Conservation (phyloP, 2,113 vertebrate genomes). For the Platysternon megacephalum region DNA sequence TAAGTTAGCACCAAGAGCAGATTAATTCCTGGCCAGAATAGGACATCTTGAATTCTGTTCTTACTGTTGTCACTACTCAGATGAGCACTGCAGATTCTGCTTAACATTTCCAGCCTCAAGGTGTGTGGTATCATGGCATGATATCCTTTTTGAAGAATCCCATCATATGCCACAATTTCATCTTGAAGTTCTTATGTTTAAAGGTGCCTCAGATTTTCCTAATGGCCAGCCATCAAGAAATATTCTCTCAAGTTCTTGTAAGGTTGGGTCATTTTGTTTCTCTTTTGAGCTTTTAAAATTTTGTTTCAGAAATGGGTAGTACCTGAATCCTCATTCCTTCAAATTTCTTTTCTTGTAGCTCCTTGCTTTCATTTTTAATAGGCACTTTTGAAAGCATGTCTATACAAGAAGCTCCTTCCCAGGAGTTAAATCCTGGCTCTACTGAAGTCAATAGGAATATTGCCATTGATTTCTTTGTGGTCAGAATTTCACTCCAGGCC, state of each 20-base stretch:
- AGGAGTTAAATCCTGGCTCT: not conserved
- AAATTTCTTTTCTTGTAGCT: not conserved
- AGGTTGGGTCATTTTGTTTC: not conserved
- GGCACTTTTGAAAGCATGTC: not conserved
- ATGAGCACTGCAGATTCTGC: rapidly evolving
- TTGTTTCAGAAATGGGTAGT: not conserved
- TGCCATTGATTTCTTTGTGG: rapidly evolving
- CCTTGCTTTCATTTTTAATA: not conserved
- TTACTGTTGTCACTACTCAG: not conserved
- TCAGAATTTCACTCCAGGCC: not conserved
- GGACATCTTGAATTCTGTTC: not conserved
- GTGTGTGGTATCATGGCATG: not conserved
- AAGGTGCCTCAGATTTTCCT: not conserved
- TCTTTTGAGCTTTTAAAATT: not conserved
- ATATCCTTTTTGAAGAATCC: not conserved
- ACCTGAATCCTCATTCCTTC: not conserved
- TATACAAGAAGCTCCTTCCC: not conserved
- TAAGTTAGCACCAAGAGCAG: not conserved
- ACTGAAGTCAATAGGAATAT: rapidly evolving
- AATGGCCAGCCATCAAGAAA: not conserved
- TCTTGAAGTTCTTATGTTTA: not conserved
- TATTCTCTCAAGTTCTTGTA: not conserved
- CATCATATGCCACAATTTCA: not conserved
- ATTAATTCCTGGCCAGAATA: not conserved
- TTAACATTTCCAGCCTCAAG: not conserved